Evolutionary conservation across 2,797 vertebrate genomes (phyloP).

Genomic region (Cyprinella venusta): DNA sequence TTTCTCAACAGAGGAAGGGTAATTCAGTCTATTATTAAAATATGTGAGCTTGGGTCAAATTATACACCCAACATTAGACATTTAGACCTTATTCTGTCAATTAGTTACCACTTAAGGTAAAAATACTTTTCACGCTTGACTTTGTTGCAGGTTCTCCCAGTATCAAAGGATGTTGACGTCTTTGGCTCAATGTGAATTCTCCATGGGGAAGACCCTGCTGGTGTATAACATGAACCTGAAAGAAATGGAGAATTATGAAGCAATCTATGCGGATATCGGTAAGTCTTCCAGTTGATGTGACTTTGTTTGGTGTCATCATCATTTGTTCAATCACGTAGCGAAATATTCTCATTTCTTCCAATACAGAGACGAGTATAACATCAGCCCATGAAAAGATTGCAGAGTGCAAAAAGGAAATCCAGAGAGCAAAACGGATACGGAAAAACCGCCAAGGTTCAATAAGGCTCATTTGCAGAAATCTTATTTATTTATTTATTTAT

Average conservation of each 20-base stretch:
- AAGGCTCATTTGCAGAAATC: not conserved
- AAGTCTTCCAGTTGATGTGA: constrained; percentile 41
- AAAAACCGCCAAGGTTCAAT: constrained; percentile 94
- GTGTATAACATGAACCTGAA: constrained; percentile 98
- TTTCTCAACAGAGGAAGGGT: constrained; percentile 93
- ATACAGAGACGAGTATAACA: constrained; percentile 89
- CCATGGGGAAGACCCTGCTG: constrained; percentile 96
- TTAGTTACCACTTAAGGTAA: not conserved
- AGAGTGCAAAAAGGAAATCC: constrained; percentile 98
- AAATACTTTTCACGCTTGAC: not conserved
- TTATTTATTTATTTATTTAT: not conserved
- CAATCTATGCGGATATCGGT: constrained; percentile 95
- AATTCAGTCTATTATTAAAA: constrained; percentile 44
- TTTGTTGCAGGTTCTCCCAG: constrained; percentile 84
- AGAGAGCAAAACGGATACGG: constrained; percentile 94
- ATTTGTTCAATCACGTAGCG: not conserved
- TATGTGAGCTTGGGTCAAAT: not conserved
- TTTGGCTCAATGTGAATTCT: constrained; percentile 95
- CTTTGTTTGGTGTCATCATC: not conserved
- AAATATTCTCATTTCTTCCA: not conserved
- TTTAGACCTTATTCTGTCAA: not conserved
- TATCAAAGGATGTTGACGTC: constrained; percentile 95
- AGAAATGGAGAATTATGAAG: constrained; percentile 99
- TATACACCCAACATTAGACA: not conserved
- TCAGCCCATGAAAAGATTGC: constrained; percentile 97